phyloP scores from a whole-genome alignment of 1,140 invertebrate genomes.

The Drosophila kurseongensis region DNA sequence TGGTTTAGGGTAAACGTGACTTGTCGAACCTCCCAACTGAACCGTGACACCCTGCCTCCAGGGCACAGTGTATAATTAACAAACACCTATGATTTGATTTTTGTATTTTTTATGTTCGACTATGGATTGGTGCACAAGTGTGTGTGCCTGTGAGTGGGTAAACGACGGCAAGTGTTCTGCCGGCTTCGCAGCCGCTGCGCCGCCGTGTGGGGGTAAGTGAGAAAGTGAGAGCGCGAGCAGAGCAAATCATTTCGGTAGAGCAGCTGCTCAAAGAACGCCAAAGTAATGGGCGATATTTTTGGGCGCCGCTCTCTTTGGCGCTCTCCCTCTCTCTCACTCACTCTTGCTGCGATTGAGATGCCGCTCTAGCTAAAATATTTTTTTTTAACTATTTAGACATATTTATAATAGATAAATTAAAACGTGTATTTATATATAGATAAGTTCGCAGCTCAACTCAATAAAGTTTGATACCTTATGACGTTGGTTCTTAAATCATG shows the following conservation, averaged over 20 bases:
- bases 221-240: conserved; percentile 1
- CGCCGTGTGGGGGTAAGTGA: conserved; percentile 73
- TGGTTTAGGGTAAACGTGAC: neutral
- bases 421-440: too few species aligned
- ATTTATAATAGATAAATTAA: neutral
- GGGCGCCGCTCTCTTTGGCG: conserved; percentile 29
- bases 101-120: conserved; percentile 61
- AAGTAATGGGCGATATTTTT: conserved; percentile 60
- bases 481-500: too few species aligned
- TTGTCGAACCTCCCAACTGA: conserved; percentile 8
- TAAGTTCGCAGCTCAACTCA: too few species aligned
- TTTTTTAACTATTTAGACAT: too few species aligned
- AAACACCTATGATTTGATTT: conserved; percentile 77
- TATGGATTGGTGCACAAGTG: conserved; percentile 35
- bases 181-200: conserved; percentile 39
- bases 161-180: conserved; percentile 75
- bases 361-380: neutral
- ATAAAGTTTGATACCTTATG: too few species aligned
- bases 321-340: conserved; percentile 15
- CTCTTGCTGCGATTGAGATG: conserved; percentile 3
- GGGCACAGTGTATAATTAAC: conserved; percentile 53
- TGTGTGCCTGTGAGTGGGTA: conserved; percentile 64
- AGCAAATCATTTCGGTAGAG: conserved; percentile 4
- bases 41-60: conserved; percentile 30
- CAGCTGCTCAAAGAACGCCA: conserved; percentile 64